These are phyloP conservation scores for Drosophila nigromelanica DNA, from an alignment of 1,140 invertebrate species.

Conservation along the genomic window DNA sequence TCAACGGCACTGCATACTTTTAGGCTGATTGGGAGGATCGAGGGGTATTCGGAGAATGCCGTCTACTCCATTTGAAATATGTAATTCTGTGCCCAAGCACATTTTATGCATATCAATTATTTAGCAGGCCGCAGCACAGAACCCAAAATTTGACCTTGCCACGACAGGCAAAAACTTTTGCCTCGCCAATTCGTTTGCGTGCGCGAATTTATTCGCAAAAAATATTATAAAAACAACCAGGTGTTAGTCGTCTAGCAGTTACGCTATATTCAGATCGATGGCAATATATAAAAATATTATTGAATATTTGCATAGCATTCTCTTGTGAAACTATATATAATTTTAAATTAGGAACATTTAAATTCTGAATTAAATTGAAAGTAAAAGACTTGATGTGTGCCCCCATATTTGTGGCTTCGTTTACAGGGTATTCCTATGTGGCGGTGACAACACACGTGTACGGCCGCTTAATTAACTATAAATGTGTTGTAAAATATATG, in stretches of 20 bases:
- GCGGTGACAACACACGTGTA: slow-evolving; percentile 15
- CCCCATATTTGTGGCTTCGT: too few species aligned
- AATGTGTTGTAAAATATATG: slow-evolving; percentile 23
- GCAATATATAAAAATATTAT: neutral
- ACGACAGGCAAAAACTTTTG: slow-evolving; percentile 14
- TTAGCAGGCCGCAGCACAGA: slow-evolving; percentile 16
- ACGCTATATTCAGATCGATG: neutral
- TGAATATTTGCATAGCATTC: neutral
- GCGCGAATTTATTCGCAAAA: slow-evolving; percentile 29
- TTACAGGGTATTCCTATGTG: neutral
- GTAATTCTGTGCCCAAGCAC: slow-evolving; percentile 4
- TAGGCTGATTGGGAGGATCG: neutral
- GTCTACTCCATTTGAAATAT: slow-evolving; percentile 3
- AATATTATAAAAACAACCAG: neutral
- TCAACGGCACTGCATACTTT: slow-evolving; percentile 9
- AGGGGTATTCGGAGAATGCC: neutral
- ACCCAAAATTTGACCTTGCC: slow-evolving; percentile 53
- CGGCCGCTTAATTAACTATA: slow-evolving; percentile 28
- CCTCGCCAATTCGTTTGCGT: slow-evolving; percentile 22
- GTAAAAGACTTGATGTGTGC: neutral
- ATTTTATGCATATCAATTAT: slow-evolving; percentile 46
- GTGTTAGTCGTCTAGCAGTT: neutral
- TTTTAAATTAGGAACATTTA: neutral
- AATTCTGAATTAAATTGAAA: neutral
- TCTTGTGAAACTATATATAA: neutral